Conservation (phyloP, 2,888 invertebrate species). For the Diarsia dahlii region DNA sequence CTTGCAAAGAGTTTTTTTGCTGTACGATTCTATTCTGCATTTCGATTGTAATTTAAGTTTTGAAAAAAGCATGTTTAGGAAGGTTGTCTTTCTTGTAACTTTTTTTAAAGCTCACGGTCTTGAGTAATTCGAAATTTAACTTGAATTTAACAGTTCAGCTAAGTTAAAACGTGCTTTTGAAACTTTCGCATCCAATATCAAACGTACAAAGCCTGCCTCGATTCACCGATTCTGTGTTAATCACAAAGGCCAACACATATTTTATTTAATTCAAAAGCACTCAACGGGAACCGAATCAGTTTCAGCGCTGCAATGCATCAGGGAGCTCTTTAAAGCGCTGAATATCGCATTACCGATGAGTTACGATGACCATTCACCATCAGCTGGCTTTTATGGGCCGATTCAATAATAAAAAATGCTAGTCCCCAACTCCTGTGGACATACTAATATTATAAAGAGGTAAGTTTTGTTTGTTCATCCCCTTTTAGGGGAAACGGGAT, state of each 20-base stretch:
- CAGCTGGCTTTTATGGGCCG: conserved; percentile 67
- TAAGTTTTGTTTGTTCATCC: conserved; percentile 50
- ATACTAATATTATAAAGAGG: conserved; percentile 54
- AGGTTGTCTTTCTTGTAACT: conserved; percentile 40
- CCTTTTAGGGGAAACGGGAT: conserved; percentile 17
- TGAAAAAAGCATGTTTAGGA: conserved; percentile 37
- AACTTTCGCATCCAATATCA: conserved; percentile 8
- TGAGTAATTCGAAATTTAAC: conserved; percentile 10
- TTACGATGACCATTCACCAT: conserved; percentile 68
- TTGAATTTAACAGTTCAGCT: background rate
- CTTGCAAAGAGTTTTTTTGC: conserved; percentile 74
- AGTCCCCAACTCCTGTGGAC: conserved; percentile 20
- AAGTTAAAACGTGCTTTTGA: background rate
- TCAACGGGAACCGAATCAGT: conserved; percentile 59
- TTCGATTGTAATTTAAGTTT: conserved; percentile 76
- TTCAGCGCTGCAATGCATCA: conserved; percentile 66
- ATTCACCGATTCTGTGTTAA: conserved; percentile 33
- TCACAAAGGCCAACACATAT: conserved; percentile 54
- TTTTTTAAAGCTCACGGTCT: conserved; percentile 37
- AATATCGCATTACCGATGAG: conserved; percentile 68
- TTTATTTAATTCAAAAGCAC: conserved; percentile 59
- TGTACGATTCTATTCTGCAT: conserved; percentile 72
- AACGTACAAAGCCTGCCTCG: background rate
- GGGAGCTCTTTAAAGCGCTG: conserved; percentile 67
- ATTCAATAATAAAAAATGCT: conserved; percentile 66